phyloP scores from a whole-genome alignment of 2,113 vertebrate species.

The Ameiurus melas region DNA sequence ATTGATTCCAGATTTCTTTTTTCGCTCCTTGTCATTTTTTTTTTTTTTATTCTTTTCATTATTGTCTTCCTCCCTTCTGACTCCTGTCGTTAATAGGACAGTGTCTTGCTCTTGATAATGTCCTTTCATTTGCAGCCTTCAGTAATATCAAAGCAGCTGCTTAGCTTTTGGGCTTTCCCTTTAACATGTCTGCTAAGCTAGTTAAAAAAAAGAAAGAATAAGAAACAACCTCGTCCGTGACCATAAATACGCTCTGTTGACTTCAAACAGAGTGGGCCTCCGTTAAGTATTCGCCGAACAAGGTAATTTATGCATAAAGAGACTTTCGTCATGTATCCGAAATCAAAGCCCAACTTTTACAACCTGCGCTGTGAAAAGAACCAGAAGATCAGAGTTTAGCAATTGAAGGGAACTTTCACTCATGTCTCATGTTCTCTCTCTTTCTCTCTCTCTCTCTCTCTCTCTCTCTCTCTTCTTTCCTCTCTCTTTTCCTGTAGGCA shows the following conservation, averaged over 20 bases:
- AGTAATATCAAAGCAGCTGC: not conserved
- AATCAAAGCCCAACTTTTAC: constrained; percentile 95
- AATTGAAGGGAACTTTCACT: constrained; percentile 66
- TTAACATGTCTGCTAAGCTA: constrained; percentile 41
- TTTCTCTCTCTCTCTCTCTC: constrained; percentile 3
- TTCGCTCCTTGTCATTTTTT: not conserved
- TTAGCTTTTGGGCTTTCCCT: not conserved
- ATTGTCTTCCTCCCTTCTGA: not conserved
- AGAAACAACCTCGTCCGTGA: constrained; percentile 75
- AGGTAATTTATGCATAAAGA: constrained; percentile 93
- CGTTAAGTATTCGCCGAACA: constrained; percentile 84
- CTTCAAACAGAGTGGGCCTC: constrained; percentile 82
- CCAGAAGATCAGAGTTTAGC: constrained; percentile 74
- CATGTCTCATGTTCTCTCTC: not conserved
- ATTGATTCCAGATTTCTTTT: constrained; percentile 12
- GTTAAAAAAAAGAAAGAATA: constrained; percentile 38
- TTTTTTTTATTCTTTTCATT: not conserved
- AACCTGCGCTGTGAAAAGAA: constrained; percentile 84
- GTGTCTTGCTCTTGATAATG: not conserved
- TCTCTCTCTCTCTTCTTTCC: constrained; percentile 7
- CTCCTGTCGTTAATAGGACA: not conserved
- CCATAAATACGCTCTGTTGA: constrained; percentile 81
- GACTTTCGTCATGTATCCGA: constrained; percentile 89
- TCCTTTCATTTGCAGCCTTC: not conserved
- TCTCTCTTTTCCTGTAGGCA: constrained; percentile 53